Percentiles rank a stretch among this genome's conserved stretches.
These are phyloP conservation scores for Coregonus suidteri DNA, from an alignment of 2,797 vertebrate species.

Conservation along the genomic window DNA sequence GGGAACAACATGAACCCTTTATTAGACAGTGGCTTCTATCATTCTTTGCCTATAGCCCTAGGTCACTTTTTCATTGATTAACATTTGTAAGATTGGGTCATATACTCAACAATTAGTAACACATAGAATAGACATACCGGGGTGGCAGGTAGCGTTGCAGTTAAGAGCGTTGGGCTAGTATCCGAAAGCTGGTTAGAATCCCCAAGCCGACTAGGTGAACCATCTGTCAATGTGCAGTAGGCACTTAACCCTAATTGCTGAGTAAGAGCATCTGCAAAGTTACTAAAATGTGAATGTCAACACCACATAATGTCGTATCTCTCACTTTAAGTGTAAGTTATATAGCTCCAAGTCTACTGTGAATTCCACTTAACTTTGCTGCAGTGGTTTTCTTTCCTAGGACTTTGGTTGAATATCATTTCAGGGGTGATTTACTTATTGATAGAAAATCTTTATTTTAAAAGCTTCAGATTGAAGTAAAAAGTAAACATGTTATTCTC, in stretches of 20 bases:
- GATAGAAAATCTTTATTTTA: constrained; percentile 58
- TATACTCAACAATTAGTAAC: too few relatives aligned
- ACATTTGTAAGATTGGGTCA: neutral
- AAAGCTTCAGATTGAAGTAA: constrained; percentile 32
- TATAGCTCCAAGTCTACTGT: neutral
- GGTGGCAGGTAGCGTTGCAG: too few relatives aligned
- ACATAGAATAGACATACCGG: too few relatives aligned
- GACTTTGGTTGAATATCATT: neutral
- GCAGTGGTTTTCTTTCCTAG: neutral
- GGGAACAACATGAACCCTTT: constrained; percentile 7
- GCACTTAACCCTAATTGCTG: too few relatives aligned
- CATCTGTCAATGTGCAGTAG: too few relatives aligned
- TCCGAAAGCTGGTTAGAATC: too few relatives aligned
- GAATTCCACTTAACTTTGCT: neutral
- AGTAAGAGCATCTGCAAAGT: too few relatives aligned
- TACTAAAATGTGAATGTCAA: too few relatives aligned
- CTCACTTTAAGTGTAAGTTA: too few relatives aligned
- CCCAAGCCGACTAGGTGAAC: too few relatives aligned
- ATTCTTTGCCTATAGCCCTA: neutral
- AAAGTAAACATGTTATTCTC: constrained; percentile 21
- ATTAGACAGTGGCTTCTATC: neutral
- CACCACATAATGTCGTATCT: too few relatives aligned
- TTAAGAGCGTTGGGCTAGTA: too few relatives aligned
- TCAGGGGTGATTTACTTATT: neutral
- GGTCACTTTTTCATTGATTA: neutral